Evolutionary conservation across 1,140 invertebrate species (phyloP).

Genomic region (Cardiocondyla obscurior): DNA sequence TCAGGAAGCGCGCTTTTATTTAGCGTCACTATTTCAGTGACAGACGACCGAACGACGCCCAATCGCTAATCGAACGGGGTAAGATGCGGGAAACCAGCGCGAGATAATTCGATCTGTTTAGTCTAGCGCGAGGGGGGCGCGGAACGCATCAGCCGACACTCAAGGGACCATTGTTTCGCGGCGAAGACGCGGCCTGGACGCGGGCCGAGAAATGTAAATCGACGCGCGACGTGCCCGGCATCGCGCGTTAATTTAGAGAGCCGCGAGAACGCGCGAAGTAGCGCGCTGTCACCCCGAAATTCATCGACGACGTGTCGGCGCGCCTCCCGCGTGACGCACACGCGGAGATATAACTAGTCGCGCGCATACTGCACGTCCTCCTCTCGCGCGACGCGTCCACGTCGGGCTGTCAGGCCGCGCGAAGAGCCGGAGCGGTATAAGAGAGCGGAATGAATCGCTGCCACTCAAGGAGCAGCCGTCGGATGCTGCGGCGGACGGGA

Average conservation of each 20-base stretch:
- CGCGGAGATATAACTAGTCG: conserved; percentile 36
- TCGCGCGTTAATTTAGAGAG: conserved; percentile 47
- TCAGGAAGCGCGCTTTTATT: not conserved
- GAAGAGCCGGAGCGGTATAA: conserved; percentile 59
- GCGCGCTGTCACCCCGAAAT: conserved; percentile 34
- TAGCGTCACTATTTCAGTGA: not conserved
- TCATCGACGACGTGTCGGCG: conserved; percentile 34
- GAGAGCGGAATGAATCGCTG: conserved; percentile 78
- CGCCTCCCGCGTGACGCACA: conserved; percentile 22
- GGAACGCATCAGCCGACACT: conserved; percentile 39
- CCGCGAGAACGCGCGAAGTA: conserved; percentile 8
- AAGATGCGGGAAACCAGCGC: not conserved
- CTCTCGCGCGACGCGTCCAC: conserved; percentile 30
- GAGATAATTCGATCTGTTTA: conserved; percentile 30
- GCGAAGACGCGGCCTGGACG: not conserved
- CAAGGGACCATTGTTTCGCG: conserved; percentile 37
- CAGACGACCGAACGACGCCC: not conserved
- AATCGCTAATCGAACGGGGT: not conserved
- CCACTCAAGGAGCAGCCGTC: conserved; percentile 77
- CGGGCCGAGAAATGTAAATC: conserved; percentile 39
- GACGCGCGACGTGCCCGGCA: conserved; percentile 3
- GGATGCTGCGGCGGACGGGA: conserved; percentile 72
- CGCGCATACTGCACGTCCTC: conserved; percentile 49
- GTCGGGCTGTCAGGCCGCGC: conserved; percentile 47
- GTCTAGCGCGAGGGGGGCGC: not conserved